Percentiles rank a stretch among this genome's conserved stretches.
Evolutionary conservation across 2,888 invertebrate species (phyloP).

Genomic region (Protophormia terraenovae): DNA sequence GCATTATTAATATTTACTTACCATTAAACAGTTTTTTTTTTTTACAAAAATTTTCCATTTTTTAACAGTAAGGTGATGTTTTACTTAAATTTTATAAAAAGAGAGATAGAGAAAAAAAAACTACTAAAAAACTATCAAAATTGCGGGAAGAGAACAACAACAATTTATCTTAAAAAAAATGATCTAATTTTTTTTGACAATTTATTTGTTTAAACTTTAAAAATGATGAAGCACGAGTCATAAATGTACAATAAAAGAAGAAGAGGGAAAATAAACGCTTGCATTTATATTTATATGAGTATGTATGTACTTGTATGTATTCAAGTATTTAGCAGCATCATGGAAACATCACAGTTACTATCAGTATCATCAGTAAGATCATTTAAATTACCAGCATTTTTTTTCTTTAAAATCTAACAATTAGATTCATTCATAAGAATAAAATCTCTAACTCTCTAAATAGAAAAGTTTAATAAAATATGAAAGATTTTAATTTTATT

Average conservation of each 20-base stretch:
- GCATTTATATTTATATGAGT: background rate
- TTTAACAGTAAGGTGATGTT: background rate
- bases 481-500: background rate
- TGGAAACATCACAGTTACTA: background rate
- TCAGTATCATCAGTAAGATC: background rate
- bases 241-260: background rate
- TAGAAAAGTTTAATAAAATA: background rate
- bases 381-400: background rate
- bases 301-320: background rate
- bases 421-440: conserved; percentile 22
- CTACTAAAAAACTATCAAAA: background rate
- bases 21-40: background rate
- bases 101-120: background rate
- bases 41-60: conserved; percentile 7
- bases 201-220: conserved; percentile 45
- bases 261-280: background rate
- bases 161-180: conserved; percentile 38
- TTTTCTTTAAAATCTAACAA: background rate
- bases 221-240: conserved; percentile 41
- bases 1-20: conserved; percentile 3
- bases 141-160: conserved; percentile 23
- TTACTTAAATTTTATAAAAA: background rate
- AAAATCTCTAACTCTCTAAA: background rate
- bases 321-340: background rate
- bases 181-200: conserved; percentile 27